Base-by-base conservation (phyloP, 1,140 invertebrate species). In the Carposina sasakii region DNA sequence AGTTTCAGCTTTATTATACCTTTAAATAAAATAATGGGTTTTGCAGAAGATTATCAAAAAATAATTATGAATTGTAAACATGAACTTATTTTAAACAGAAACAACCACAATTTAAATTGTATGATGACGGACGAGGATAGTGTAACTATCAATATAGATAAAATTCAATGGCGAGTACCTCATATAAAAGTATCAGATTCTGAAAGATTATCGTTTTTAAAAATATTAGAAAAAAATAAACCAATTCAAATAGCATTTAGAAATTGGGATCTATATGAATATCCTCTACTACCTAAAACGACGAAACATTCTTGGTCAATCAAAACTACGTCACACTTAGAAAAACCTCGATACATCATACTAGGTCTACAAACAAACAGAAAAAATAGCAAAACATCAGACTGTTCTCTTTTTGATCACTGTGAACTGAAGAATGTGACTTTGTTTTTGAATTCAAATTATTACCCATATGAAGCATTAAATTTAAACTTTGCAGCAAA, bases 1-100 rank as follows among this genome's bases (percentile, higher is more conserved):
- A 53, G 73, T 37, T 85, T 84, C 47, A 63, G 76, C 45, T 59
- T 72, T 22, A 58, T 57, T 44, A 61, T 87, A 33, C 81, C 82
- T 4, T 39, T 86, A 13, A 71, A 57, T 37, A 51, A 72, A 31
- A 30, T 85, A 1, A 48, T 84, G 1, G 77, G 81, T n/a, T 85
- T 86, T 61, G 73, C 73, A 37, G 77, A 87, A 63, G 82, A 86
- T 61, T 87, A 82, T 65, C 57, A 62, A 42, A 74, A 75, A 66
- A 72, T 87, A 31, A 55, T 86, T 16, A 37, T 81, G 4, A 85
- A 86, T 57, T 62, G 58, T 43, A 78, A 81, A 61, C 81, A 85
- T 60, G 78, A 86, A 61, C 45, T 86, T 15, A 68, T 86, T 60
- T 53, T 86, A 19, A 71, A 71, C 17, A 57, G 75, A 50, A 34